Conservation (phyloP, 2,888 invertebrate genomes). For the Tethea ocularis region DNA sequence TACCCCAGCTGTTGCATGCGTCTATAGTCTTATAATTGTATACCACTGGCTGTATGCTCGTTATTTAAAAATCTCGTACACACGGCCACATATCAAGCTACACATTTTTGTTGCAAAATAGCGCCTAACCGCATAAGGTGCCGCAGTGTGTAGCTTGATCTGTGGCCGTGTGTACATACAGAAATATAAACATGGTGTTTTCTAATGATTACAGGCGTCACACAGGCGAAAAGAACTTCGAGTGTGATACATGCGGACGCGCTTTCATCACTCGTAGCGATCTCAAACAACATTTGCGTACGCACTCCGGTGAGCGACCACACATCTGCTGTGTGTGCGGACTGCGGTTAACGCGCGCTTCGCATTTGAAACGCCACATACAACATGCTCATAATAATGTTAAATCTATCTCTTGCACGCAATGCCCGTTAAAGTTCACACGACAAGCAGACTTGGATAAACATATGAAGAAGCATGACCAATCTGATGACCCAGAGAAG, state of each 20-base stretch:
- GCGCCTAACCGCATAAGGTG: no score
- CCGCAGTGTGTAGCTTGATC: no score
- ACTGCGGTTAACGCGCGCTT: conserved; percentile 62
- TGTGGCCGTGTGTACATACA: neutral
- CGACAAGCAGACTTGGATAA: conserved; percentile 52
- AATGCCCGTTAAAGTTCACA: conserved; percentile 50
- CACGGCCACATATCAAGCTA: no score
- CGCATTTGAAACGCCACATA: conserved; percentile 73
- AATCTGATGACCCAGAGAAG: conserved; percentile 10
- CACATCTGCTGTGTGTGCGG: conserved; percentile 73
- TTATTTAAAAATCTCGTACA: no score
- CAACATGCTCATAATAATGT: conserved; percentile 50
- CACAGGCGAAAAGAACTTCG: conserved; percentile 77
- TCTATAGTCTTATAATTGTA: no score
- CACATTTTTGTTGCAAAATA: no score
- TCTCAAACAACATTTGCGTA: conserved; percentile 69
- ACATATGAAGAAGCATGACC: conserved; percentile 48
- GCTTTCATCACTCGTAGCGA: conserved; percentile 76
- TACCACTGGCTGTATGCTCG: no score
- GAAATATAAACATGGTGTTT: conserved; percentile 9
- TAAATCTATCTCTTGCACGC: conserved; percentile 44
- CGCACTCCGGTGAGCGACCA: conserved; percentile 67
- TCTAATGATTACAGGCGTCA: conserved; percentile 60
- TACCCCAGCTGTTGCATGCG: no score
- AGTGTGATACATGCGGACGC: conserved; percentile 66